phyloP scores from a whole-genome alignment of 2,888 invertebrate genomes.

The Idaea biselata region DNA sequence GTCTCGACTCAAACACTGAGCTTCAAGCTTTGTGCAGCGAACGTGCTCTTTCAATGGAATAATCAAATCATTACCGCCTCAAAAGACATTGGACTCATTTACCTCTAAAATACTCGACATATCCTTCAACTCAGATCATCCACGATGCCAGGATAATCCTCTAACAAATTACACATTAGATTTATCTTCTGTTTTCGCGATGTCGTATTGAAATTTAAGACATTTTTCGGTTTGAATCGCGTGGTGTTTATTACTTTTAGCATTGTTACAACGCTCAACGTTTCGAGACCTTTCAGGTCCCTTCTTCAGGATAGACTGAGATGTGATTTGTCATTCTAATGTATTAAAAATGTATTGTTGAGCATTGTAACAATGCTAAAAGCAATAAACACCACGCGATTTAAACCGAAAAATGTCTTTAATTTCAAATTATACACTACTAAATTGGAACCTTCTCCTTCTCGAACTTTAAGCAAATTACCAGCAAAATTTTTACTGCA shows the following conservation, averaged over 20 bases:
- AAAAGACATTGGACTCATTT: slow-evolving; percentile 56
- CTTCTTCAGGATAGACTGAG: too few relatives aligned
- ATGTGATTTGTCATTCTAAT: too few relatives aligned
- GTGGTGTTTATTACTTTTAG: too few relatives aligned
- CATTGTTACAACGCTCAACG: too few relatives aligned
- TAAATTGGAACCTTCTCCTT: slow-evolving; percentile 36
- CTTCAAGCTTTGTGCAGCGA: slow-evolving; percentile 54
- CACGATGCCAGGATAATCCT: slow-evolving; percentile 5
- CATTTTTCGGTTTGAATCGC: too few relatives aligned
- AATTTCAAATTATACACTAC: slow-evolving; percentile 45
- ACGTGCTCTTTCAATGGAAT: slow-evolving; percentile 61
- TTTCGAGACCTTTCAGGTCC: too few relatives aligned
- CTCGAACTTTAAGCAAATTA: slow-evolving; percentile 49
- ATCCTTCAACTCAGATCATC: not conserved
- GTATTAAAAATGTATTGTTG: too few relatives aligned
- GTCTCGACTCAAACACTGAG: slow-evolving; percentile 27
- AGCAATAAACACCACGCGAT: too few relatives aligned
- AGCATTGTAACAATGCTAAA: too few relatives aligned
- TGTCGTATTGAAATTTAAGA: too few relatives aligned
- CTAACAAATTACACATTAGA: slow-evolving; percentile 49
- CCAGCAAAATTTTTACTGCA: slow-evolving; percentile 53
- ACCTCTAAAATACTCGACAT: slow-evolving; percentile 35
- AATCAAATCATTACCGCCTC: slow-evolving; percentile 69
- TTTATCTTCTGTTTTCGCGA: too few relatives aligned
- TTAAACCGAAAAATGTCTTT: too few relatives aligned